Conservation (phyloP, 2,797 vertebrate species). For the Rhincodon typus region DNA sequence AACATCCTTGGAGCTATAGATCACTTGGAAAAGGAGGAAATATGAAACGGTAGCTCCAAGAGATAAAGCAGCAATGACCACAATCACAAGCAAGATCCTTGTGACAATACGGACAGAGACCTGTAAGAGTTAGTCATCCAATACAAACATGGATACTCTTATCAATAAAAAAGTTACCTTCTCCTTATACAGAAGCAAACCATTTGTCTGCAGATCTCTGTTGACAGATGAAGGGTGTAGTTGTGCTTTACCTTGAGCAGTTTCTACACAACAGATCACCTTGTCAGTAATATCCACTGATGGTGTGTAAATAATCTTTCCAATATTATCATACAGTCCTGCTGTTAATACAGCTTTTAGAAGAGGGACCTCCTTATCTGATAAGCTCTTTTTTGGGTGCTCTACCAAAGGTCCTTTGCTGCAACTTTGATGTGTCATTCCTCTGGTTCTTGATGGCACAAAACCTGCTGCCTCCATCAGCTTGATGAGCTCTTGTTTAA, state of each 20-base stretch:
- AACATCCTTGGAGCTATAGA: too few relatives aligned
- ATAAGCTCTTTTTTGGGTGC: slow-evolving; percentile 45
- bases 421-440: slow-evolving; percentile 43
- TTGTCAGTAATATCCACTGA: slow-evolving; percentile 82
- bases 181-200: slow-evolving; percentile 94
- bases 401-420: slow-evolving; percentile 43
- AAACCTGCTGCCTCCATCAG: slow-evolving; percentile 88
- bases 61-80: background rate
- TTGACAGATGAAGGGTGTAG: slow-evolving; percentile 95
- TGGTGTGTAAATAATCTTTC: slow-evolving; percentile 70
- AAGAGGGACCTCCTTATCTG: slow-evolving; percentile 68
- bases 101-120: background rate
- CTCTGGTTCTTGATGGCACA: slow-evolving; percentile 45
- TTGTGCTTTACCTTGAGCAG: slow-evolving; percentile 85
- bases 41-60: background rate
- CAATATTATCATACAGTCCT: slow-evolving; percentile 87
- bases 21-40: background rate
- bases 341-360: slow-evolving; percentile 83
- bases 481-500: slow-evolving; percentile 80
- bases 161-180: slow-evolving; percentile 58
- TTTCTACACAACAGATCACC: slow-evolving; percentile 77
- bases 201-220: slow-evolving; percentile 77
- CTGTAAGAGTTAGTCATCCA: background rate
- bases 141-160: background rate
- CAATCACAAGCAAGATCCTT: background rate